A percentile compares a stretch with the other conserved stretches of the same genome.
phyloP scores from a whole-genome alignment of 92 coral and sea anemone species.

The Meandrina meandrites region DNA sequence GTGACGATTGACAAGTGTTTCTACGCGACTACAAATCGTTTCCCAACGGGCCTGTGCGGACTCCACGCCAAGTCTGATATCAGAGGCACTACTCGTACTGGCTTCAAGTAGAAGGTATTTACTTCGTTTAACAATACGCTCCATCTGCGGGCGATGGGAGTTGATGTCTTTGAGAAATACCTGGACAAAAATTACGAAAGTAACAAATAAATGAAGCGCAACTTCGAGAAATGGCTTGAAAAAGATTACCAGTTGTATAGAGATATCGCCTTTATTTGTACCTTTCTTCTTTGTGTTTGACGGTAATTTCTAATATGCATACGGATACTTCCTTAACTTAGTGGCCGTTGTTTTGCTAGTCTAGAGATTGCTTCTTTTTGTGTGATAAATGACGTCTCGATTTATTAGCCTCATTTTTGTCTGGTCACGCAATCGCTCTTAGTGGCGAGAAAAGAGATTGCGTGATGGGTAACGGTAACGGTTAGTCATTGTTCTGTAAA shows the following conservation, averaged over 20 bases:
- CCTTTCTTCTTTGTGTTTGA: no score
- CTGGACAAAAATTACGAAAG: slow-evolving; percentile 29
- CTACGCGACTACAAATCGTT: slow-evolving; percentile 58
- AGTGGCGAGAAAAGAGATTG: neutral
- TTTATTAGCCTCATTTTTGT: no score
- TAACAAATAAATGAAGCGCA: neutral
- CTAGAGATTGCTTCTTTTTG: no score
- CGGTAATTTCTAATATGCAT: no score
- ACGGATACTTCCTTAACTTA: no score
- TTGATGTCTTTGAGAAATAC: slow-evolving; percentile 75
- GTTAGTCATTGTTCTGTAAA: neutral
- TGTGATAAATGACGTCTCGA: no score
- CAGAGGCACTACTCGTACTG: slow-evolving; percentile 51
- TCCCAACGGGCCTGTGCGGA: slow-evolving; percentile 84
- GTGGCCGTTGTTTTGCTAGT: no score
- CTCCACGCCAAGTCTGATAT: slow-evolving; percentile 74
- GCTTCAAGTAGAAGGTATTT: slow-evolving; percentile 75
- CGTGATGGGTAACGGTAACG: neutral
- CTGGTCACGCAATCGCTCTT: neutral
- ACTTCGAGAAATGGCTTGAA: neutral
- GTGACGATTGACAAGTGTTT: slow-evolving; percentile 68
- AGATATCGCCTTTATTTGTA: no score
- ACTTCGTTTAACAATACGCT: slow-evolving; percentile 87
- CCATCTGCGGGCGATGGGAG: slow-evolving; percentile 81
- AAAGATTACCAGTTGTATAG: no score